Base-by-base conservation (phyloP, 2,797 vertebrate species). In the Dallia pectoralis region DNA sequence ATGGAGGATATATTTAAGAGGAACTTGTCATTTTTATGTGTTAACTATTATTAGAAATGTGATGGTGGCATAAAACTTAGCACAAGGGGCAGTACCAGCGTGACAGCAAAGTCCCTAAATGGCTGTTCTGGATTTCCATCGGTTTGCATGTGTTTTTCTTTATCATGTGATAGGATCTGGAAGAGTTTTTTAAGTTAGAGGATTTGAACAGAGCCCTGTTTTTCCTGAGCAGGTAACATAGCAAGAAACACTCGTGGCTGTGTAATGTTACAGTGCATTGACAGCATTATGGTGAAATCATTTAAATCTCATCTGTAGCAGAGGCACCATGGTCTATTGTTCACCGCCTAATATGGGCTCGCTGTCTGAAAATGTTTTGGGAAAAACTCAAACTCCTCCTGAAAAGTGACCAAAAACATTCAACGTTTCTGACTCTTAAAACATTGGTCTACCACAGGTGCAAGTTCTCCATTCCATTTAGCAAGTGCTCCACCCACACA, bases 371-470 rank as follows among this genome's bases (percentile, higher is more conserved):
- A 86, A 88, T 88, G 86, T 87, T 88, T 83, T 70, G 72, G 81
- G 81, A 85, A 81, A 72, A 81, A 87, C 81, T 67, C 14, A 71
- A 81, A 80, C 87, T 85, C 80, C 78, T 83, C 84, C 82, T 86
- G 81, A 76, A 76, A 82, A 80, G 86, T 87, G 81, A 77, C 81
- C 22, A 59, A 11, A 56, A 91, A 91, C 89, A 91, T 89, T 87
- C 88, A 87, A 82, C 77, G 83, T 88, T 89, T 87, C 85, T 87
- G 84, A 89, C 86, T 91, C 73, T 88, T 76, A 88, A 92, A 92
- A 92, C 88, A 91, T 88, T 47, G 90, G 91, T 92, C 88, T 86
- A 92, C 91, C 92, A 91, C 92, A 92, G 92, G 91, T 92, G 91
- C 88, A 88, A 89, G 89, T 83, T 93, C 91, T 92, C 91, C 91